Evolutionary conservation across 2,888 invertebrate genomes (phyloP).

Genomic region (Stenodera caucasica): DNA sequence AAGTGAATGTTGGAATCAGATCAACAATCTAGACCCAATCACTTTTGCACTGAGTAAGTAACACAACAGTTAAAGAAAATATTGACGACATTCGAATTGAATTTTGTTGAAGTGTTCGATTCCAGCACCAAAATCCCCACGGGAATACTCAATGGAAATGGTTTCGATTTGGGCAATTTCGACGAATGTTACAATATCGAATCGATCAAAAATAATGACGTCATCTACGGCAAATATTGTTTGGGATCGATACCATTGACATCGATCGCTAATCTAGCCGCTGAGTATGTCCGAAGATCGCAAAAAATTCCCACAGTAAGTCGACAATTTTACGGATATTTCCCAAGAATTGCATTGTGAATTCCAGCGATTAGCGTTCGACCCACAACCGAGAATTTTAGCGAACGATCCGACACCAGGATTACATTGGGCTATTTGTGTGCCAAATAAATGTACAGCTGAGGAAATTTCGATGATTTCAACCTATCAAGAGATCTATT

Average conservation of each 20-base stretch:
- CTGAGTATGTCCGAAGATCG: background rate
- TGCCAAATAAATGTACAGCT: constrained; percentile 13
- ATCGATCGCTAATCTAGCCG: too few relatives aligned
- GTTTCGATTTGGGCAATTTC: constrained; percentile 20
- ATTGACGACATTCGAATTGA: background rate
- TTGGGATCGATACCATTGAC: constrained; percentile 1
- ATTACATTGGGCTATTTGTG: constrained; percentile 15
- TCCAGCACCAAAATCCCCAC: constrained; percentile 35
- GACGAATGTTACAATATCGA: constrained; percentile 21
- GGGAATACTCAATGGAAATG: constrained; percentile 11
- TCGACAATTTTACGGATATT: background rate
- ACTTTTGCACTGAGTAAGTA: background rate
- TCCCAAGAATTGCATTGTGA: too few relatives aligned
- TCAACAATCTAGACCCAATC: background rate
- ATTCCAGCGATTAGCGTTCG: too few relatives aligned
- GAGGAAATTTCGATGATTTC: constrained; percentile 8
- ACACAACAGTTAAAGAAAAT: too few relatives aligned
- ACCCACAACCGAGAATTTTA: too few relatives aligned
- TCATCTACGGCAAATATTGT: constrained; percentile 23
- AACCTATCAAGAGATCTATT: constrained; percentile 10
- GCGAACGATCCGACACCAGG: too few relatives aligned
- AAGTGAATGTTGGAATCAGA: too few relatives aligned
- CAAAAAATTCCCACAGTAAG: background rate
- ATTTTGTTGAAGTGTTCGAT: constrained; percentile 35
- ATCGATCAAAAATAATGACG: background rate